Evolutionary conservation across 2,113 vertebrate genomes (phyloP).

Genomic region (Percina caprodes): DNA sequence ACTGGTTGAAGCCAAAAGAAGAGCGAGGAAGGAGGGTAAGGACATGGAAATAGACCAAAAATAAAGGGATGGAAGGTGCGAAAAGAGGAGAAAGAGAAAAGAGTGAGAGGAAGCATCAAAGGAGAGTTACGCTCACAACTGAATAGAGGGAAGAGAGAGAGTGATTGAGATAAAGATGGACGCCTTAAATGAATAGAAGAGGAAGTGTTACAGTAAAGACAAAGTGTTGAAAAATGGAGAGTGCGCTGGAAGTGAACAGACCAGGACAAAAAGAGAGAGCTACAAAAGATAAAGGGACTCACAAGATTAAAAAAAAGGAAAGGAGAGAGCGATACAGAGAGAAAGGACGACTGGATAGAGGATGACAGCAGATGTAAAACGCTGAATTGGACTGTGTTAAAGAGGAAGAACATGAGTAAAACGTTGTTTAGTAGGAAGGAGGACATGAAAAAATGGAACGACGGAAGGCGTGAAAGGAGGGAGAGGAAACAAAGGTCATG

Average conservation of each 20-base stretch:
- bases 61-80: conserved; percentile 35
- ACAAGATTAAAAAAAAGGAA: background rate
- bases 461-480: background rate
- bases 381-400: background rate
- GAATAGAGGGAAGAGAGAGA: conserved; percentile 23
- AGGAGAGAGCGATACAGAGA: too few relatives aligned
- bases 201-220: conserved; percentile 27
- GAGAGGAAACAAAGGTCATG: background rate
- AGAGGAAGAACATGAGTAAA: background rate
- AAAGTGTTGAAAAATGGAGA: conserved; percentile 7
- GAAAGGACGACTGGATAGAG: background rate
- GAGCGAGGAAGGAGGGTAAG: too few relatives aligned
- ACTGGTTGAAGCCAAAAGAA: too few relatives aligned
- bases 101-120: conserved; percentile 42
- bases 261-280: background rate
- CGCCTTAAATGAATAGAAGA: conserved; percentile 17
- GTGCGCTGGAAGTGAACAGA: background rate
- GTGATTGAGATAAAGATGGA: conserved; percentile 14
- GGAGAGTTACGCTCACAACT: conserved; percentile 41
- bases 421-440: too few relatives aligned
- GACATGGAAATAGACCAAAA: too few relatives aligned
- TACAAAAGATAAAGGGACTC: background rate
- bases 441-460: too few relatives aligned
- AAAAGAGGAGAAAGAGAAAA: conserved; percentile 79
- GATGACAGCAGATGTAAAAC: background rate